phyloP scores from a whole-genome alignment of 2,797 vertebrate species.

The Prionace glauca region DNA sequence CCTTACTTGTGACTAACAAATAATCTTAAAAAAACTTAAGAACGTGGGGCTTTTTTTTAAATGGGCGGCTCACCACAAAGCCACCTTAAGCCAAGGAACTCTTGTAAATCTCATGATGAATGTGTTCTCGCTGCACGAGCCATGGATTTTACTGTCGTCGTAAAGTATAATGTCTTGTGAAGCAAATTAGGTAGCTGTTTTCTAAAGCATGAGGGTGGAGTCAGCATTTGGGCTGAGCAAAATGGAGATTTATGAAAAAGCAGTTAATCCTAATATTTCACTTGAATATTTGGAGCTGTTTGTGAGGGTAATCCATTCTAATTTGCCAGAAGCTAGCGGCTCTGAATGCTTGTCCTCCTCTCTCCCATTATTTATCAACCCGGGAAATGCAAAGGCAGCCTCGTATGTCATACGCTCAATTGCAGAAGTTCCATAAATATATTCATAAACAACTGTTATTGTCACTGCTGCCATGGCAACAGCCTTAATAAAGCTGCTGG shows the following conservation, averaged over 20 bases:
- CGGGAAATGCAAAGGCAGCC: conserved; percentile 20
- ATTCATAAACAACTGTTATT: conserved; percentile 41
- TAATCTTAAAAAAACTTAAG: too few species aligned
- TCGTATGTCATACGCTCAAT: conserved; percentile 38
- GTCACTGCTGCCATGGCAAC: conserved; percentile 40
- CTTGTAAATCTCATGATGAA: conserved; percentile 36
- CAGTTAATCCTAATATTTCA: conserved; percentile 21
- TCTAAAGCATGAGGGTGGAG: background rate
- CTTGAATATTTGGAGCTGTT: background rate
- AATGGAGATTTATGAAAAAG: background rate
- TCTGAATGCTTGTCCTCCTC: conserved; percentile 24
- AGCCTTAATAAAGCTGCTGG: conserved; percentile 29
- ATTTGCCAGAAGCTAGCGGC: conserved; percentile 37
- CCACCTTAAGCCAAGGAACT: background rate
- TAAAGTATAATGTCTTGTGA: conserved; percentile 32
- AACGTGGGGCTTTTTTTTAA: background rate
- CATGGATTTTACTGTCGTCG: conserved; percentile 21
- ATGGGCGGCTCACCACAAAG: background rate
- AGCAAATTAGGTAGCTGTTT: conserved; percentile 2
- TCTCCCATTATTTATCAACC: conserved; percentile 32
- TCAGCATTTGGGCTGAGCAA: background rate
- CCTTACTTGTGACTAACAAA: too few species aligned
- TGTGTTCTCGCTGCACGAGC: background rate
- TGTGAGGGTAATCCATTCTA: conserved; percentile 26
- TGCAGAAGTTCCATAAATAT: conserved; percentile 35